A percentile compares a stretch with the other conserved stretches of the same genome.
phyloP scores from a whole-genome alignment of 2,113 vertebrate genomes.

The Bos javanicus region DNA sequence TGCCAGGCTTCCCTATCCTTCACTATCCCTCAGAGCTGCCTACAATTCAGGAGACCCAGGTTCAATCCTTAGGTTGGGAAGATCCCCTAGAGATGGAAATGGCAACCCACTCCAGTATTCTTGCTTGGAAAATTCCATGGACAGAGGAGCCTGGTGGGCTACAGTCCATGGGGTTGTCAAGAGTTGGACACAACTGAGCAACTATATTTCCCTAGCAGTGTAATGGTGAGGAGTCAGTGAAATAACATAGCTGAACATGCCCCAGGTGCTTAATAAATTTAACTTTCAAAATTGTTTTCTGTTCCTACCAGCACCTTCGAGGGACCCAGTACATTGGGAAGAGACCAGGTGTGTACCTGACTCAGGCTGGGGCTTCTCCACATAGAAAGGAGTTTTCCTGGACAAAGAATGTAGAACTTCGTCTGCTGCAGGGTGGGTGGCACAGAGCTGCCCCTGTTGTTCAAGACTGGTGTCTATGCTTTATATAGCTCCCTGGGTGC shows the following conservation, averaged over 20 bases:
- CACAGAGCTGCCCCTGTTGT: not conserved
- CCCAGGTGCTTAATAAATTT: not conserved
- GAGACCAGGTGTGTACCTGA: not conserved
- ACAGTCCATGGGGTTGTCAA: not conserved
- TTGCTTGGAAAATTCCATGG: not conserved
- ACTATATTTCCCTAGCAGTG: not conserved
- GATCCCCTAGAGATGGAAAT: not conserved
- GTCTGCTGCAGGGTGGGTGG: not conserved
- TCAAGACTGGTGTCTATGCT: not conserved
- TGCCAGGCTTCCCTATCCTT: not conserved
- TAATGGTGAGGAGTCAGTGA: not conserved
- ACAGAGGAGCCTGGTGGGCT: not conserved
- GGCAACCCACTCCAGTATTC: not conserved
- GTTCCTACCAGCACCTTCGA: not conserved
- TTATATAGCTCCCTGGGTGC: constrained; percentile 19
- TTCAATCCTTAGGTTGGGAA: not conserved
- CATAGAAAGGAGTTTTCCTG: not conserved
- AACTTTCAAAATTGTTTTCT: not conserved
- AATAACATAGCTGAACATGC: not conserved
- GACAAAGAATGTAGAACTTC: not conserved
- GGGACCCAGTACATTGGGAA: not conserved
- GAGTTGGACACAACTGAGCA: not conserved
- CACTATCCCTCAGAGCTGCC: not conserved
- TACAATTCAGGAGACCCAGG: not conserved
- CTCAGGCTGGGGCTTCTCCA: not conserved